These are phyloP conservation scores for Theonella swinhoei DNA, from an alignment of 37 sponge, comb jelly and placozoan genomes.

Conservation along the genomic window DNA sequence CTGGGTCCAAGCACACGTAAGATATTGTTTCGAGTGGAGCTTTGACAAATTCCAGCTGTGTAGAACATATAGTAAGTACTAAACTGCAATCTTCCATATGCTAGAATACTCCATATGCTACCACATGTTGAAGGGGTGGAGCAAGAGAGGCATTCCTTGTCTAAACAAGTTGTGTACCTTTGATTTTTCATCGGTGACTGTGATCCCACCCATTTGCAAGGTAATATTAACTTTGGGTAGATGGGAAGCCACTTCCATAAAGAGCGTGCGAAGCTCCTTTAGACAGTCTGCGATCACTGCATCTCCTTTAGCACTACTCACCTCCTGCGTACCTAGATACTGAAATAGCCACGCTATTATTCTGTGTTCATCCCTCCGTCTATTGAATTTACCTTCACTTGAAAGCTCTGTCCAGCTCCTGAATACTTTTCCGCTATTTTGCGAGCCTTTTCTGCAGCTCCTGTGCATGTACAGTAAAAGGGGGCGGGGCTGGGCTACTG, in stretches of 20 bases:
- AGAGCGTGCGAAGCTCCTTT: neutral
- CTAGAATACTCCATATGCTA: slow-evolving; percentile 6
- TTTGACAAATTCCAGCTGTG: slow-evolving; percentile 20
- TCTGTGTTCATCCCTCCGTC: neutral
- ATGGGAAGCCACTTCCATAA: neutral
- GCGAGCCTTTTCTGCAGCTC: neutral
- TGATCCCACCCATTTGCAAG: slow-evolving; percentile 17
- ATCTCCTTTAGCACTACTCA: slow-evolving; percentile 12
- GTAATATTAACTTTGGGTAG: slow-evolving; percentile 4
- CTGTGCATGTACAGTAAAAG: slow-evolving; percentile 4
- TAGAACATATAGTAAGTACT: neutral
- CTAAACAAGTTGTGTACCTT: no score
- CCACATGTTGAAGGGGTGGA: no score
- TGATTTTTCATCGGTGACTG: slow-evolving; percentile 21
- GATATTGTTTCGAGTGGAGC: slow-evolving; percentile 38
- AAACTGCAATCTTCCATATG: neutral
- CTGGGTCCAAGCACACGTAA: slow-evolving; percentile 42
- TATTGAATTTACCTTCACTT: slow-evolving; percentile 36
- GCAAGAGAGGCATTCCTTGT: no score
- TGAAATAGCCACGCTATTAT: neutral
- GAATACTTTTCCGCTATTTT: slow-evolving; percentile 19
- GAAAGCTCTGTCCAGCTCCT: slow-evolving; percentile 23
- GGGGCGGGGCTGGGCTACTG: neutral
- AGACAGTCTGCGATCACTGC: slow-evolving; percentile 1
- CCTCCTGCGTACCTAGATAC: slow-evolving; percentile 15